These are phyloP conservation scores for Cyclina sinensis DNA, from an alignment of 1,140 invertebrate genomes.

Conservation along the genomic window DNA sequence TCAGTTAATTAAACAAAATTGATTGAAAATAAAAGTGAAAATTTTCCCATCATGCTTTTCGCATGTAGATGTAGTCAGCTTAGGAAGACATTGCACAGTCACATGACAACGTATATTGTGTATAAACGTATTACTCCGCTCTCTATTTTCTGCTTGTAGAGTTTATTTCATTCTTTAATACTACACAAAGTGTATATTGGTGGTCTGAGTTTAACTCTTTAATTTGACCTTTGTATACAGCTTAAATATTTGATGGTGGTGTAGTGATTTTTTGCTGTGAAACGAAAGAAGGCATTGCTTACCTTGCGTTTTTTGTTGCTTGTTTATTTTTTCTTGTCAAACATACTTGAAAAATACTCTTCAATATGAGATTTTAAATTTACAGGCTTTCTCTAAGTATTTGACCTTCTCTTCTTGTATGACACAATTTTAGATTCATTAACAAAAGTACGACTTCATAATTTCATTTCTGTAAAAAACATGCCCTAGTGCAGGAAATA, in stretches of 20 bases:
- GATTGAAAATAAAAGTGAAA: no score
- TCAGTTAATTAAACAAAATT: no score
- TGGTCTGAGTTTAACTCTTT: constrained; percentile 61
- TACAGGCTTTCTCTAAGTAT: no score
- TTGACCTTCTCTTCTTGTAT: no score
- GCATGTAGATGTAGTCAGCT: constrained; percentile 87
- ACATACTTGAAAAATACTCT: no score
- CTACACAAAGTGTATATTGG: constrained; percentile 66
- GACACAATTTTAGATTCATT: no score
- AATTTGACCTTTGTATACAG: constrained; percentile 46
- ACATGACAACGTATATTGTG: constrained; percentile 83
- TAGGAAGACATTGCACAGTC: constrained; percentile 84
- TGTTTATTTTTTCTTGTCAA: background rate
- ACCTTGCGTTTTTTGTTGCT: constrained; percentile 13
- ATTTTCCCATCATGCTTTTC: constrained; percentile 86
- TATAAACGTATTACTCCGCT: constrained; percentile 72
- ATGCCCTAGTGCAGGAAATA: no score
- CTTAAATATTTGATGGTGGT: constrained; percentile 54
- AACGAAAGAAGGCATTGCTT: constrained; percentile 15
- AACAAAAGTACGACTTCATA: no score
- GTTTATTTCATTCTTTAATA: constrained; percentile 72
- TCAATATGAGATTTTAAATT: no score
- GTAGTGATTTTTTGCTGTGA: constrained; percentile 21
- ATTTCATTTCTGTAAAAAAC: no score
- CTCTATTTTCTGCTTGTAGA: constrained; percentile 72